Conservation (phyloP, 2,888 invertebrate species). For the Tenthredo distinguenda region DNA sequence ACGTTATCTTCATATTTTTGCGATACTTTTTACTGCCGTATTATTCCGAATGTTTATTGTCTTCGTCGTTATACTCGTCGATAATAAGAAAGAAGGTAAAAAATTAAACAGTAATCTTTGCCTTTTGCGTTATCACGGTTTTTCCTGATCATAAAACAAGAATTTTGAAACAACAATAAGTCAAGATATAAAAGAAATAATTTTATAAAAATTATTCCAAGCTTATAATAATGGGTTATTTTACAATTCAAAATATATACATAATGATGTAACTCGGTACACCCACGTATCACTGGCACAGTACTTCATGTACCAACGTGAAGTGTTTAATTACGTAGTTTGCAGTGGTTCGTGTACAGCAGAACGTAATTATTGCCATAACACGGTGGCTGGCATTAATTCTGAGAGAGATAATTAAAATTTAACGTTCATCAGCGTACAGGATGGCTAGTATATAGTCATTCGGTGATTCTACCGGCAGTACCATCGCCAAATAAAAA, state of each 20-base stretch:
- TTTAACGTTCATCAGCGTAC: conserved; percentile 31
- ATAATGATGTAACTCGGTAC: neutral
- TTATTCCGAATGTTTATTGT: neutral
- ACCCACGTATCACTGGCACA: neutral
- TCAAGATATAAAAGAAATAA: neutral
- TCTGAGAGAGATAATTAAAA: conserved; percentile 37
- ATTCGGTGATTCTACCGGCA: neutral
- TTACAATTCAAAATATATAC: neutral
- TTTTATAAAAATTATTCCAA: neutral
- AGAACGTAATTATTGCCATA: conserved; percentile 31
- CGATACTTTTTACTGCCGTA: neutral
- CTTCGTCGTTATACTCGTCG: neutral
- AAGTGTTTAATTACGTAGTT: conserved; percentile 23
- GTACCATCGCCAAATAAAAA: neutral
- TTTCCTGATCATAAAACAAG: neutral
- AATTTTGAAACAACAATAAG: neutral
- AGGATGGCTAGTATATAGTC: neutral
- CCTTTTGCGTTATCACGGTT: neutral
- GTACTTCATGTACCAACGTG: neutral
- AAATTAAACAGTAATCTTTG: neutral
- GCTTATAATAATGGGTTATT: neutral
- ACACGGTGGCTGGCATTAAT: conserved; percentile 26
- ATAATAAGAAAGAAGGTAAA: too few relatives aligned
- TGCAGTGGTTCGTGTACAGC: conserved; percentile 24
- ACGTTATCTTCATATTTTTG: neutral